Conservation (phyloP, 2,797 vertebrate species). For the Neosilurus mollespiculum region DNA sequence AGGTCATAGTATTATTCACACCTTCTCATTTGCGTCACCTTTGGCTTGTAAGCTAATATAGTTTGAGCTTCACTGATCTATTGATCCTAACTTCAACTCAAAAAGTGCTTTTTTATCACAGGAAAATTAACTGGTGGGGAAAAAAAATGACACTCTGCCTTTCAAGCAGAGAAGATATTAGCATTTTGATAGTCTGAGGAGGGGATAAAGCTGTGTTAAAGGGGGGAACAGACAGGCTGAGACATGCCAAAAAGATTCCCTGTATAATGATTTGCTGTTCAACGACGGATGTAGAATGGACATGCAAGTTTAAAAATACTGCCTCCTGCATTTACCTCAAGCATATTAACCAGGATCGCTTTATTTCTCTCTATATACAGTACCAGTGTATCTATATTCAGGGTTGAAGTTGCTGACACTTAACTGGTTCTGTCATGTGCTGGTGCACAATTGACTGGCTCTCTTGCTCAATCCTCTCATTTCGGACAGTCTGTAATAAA, state of each 20-base stretch:
- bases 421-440: slow-evolving; percentile 41
- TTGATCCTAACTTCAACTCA: slow-evolving; percentile 68
- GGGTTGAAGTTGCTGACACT: slow-evolving; percentile 14
- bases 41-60: slow-evolving; percentile 74
- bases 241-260: slow-evolving; percentile 21
- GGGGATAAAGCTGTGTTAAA: slow-evolving; percentile 48
- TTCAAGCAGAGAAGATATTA: slow-evolving; percentile 54
- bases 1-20: slow-evolving; percentile 56
- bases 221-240: slow-evolving; percentile 17
- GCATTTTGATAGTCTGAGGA: slow-evolving; percentile 57
- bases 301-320: background rate
- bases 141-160: slow-evolving; percentile 55
- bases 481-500: slow-evolving; percentile 51
- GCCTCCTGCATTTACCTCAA: background rate
- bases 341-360: background rate
- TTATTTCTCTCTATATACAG: background rate
- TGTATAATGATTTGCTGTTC: slow-evolving; percentile 19
- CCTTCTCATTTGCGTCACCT: slow-evolving; percentile 44
- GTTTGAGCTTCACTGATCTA: slow-evolving; percentile 77
- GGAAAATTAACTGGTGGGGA: slow-evolving; percentile 67
- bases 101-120: slow-evolving; percentile 70
- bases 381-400: background rate
- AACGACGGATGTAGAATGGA: background rate
- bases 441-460: slow-evolving; percentile 44
- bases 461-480: slow-evolving; percentile 40